Conservation (phyloP, 2,113 vertebrate species). For the Pungitius pungitius region DNA sequence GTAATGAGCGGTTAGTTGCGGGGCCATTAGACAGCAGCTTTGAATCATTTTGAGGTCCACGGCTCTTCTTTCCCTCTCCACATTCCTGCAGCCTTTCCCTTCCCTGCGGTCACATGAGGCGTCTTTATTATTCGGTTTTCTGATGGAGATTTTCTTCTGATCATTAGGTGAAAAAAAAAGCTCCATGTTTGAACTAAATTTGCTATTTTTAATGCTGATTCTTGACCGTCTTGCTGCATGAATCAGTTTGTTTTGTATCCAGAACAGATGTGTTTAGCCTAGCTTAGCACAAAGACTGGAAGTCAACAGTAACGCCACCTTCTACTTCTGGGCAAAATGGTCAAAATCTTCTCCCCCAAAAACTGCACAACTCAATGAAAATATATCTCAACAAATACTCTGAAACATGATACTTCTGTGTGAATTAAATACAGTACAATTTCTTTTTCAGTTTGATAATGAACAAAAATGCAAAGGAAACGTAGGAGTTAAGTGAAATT, state of each 20-base stretch:
- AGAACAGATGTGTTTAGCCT: background rate
- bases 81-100: background rate
- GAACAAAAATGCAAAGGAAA: background rate
- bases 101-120: background rate
- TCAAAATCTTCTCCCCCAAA: background rate
- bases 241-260: background rate
- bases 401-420: background rate
- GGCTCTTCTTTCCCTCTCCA: background rate
- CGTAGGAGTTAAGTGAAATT: no score
- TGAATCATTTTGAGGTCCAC: background rate
- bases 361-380: background rate
- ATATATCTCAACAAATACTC: background rate
- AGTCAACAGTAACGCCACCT: background rate
- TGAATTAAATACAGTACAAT: background rate
- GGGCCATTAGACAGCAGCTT: background rate
- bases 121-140: background rate
- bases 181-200: background rate
- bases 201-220: background rate
- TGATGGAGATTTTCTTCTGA: background rate
- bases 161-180: slow-evolving; percentile 1
- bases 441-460: background rate
- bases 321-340: background rate
- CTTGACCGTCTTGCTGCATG: background rate
- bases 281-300: no score
- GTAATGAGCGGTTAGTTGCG: background rate